These are phyloP conservation scores for Archilochus colubris DNA, from an alignment of 2,113 vertebrate species.

Conservation along the genomic window DNA sequence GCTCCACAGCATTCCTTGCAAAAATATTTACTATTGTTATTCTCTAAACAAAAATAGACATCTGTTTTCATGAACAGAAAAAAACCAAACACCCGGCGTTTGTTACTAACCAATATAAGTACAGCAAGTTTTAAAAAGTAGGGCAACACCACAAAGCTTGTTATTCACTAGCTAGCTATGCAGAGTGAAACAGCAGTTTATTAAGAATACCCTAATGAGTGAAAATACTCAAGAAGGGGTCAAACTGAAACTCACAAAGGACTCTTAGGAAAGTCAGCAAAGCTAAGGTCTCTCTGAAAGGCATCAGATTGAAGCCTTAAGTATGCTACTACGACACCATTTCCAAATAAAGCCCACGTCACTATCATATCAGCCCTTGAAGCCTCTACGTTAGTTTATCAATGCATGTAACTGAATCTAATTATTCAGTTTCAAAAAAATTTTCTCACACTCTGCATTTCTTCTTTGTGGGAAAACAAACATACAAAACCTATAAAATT, in stretches of 20 bases:
- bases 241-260: constrained; percentile 1
- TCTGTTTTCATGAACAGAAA: not conserved
- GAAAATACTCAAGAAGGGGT: not conserved
- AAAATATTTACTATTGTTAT: not conserved
- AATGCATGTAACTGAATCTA: not conserved
- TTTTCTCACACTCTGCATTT: not conserved
- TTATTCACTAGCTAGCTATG: not conserved
- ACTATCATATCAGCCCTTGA: not conserved
- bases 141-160: constrained; percentile 22
- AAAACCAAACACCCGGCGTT: not conserved
- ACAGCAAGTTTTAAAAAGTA: constrained; percentile 22
- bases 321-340: not conserved
- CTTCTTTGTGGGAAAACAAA: not conserved
- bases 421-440: not conserved
- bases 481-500: not conserved
- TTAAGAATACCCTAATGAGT: constrained; percentile 5
- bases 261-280: not conserved
- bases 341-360: not conserved
- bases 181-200: not conserved
- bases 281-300: not conserved
- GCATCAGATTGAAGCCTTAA: not conserved
- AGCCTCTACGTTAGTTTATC: not conserved
- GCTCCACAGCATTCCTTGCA: not conserved
- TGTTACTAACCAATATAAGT: not conserved
- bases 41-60: not conserved